phyloP scores from a whole-genome alignment of 2,113 vertebrate genomes.

The Haliaeetus leucogaster region DNA sequence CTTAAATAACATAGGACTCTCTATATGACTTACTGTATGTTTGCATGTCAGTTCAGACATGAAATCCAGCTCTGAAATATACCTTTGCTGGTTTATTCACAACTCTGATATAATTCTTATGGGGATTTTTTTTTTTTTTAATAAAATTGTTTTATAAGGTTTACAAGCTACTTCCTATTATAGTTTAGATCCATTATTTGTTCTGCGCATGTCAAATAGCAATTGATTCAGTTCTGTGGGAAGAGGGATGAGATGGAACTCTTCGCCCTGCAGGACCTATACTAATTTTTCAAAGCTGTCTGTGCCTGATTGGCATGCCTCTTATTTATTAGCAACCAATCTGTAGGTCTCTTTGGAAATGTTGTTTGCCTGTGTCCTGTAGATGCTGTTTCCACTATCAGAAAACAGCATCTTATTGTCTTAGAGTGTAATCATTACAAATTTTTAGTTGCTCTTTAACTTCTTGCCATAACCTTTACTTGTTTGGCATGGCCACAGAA shows the following conservation, averaged over 20 bases:
- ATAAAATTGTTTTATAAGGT: not conserved
- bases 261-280: not conserved
- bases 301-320: not conserved
- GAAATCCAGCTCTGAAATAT: not conserved
- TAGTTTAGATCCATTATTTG: not conserved
- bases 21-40: not conserved
- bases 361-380: not conserved
- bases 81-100: not conserved
- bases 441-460: not conserved
- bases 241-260: not conserved
- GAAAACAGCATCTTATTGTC: not conserved
- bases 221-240: not conserved
- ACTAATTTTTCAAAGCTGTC: not conserved
- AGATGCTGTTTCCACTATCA: not conserved
- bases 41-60: not conserved
- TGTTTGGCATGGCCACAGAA: not conserved
- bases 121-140: not conserved
- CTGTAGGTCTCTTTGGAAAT: not conserved
- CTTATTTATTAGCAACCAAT: not conserved
- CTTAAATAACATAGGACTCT: not conserved
- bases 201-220: not conserved
- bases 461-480: not conserved
- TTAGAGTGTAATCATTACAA: not conserved
- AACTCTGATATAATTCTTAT: not conserved
- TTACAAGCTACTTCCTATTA: not conserved